phyloP scores from a whole-genome alignment of 2,797 vertebrate species.

The Linurgus olivaceus region DNA sequence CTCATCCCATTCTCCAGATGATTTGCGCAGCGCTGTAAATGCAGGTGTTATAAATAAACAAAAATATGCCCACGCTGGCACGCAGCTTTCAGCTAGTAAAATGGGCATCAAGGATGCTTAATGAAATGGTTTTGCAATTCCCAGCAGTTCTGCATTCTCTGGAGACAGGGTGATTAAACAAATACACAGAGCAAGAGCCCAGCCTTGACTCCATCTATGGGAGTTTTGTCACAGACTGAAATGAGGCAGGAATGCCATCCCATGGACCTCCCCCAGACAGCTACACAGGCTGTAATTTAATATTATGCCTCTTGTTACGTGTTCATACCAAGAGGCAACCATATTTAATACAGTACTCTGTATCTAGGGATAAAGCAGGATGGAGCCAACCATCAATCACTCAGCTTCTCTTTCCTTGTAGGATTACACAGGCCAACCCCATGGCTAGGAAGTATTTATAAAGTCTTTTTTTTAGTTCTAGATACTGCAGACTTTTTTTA shows the following conservation, averaged over 20 bases:
- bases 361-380: slow-evolving; percentile 10
- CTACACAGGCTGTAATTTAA: background rate
- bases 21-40: background rate
- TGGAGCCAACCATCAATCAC: slow-evolving; percentile 30
- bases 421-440: background rate
- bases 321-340: background rate
- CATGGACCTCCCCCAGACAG: background rate
- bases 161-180: background rate
- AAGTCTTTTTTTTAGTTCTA: slow-evolving; percentile 25
- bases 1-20: background rate
- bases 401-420: background rate
- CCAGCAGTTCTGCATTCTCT: background rate
- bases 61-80: background rate
- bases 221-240: background rate
- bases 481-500: background rate
- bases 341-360: background rate
- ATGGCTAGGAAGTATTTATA: slow-evolving; percentile 13
- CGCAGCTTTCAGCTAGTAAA: background rate
- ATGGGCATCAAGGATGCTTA: background rate
- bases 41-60: slow-evolving; percentile 47
- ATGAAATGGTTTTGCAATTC: background rate
- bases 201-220: background rate
- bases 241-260: background rate
- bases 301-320: background rate
- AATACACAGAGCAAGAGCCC: background rate